Conservation (phyloP, 2,113 vertebrate genomes). For the Archocentrus centrarchus region DNA sequence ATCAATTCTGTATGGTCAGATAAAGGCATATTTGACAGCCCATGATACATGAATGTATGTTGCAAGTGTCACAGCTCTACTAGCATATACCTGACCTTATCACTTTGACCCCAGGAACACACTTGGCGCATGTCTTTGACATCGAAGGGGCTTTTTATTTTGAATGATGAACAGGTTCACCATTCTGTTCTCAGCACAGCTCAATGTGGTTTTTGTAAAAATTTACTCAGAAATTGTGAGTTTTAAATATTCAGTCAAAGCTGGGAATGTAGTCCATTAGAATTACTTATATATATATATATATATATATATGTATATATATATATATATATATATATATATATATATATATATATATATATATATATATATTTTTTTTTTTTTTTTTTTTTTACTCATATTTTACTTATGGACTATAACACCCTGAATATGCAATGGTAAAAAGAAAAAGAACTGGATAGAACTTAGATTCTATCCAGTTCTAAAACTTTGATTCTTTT, state of each 20-base stretch:
- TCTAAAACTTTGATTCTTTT: too few relatives aligned
- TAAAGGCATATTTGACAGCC: not conserved
- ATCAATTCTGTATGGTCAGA: conserved; percentile 9
- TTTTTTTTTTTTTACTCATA: too few relatives aligned
- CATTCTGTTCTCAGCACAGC: not conserved
- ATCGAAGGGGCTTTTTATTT: not conserved
- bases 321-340: not conserved
- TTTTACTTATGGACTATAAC: not conserved
- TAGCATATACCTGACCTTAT: not conserved
- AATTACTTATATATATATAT: not conserved
- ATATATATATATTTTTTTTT: too few relatives aligned
- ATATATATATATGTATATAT: not conserved
- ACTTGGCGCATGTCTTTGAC: not conserved
- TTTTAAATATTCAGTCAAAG: not conserved
- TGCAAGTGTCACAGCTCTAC: not conserved
- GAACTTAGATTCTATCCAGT: not conserved
- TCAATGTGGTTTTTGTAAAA: not conserved
- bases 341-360: not conserved
- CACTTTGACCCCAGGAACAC: not conserved
- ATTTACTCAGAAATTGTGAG: not conserved
- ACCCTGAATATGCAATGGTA: not conserved
- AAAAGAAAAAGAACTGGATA: not conserved
- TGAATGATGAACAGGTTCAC: not conserved
- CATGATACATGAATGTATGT: not conserved
- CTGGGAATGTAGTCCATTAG: not conserved